These are phyloP conservation scores for Atlantisia rogersi DNA, from an alignment of 2,113 vertebrate genomes.

Conservation along the genomic window DNA sequence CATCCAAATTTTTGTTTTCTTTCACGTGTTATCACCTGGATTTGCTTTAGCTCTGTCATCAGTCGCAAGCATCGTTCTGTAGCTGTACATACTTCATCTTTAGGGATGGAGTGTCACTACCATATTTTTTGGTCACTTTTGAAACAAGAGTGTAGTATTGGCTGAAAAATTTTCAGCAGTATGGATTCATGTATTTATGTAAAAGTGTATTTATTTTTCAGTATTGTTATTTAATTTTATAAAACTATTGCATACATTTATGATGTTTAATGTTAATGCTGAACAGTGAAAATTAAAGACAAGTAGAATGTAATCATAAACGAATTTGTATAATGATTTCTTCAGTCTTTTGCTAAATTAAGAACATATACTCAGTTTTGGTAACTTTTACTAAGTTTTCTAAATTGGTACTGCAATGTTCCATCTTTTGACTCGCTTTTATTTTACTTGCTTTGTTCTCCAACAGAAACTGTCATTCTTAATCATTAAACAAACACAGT, in stretches of 20 bases:
- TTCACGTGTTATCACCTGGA: conserved; percentile 45
- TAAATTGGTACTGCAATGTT: not conserved
- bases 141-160: conserved; percentile 86
- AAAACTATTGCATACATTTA: conserved; percentile 82
- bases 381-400: conserved; percentile 31
- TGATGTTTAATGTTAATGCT: conserved; percentile 79
- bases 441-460: conserved; percentile 1
- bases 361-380: conserved; percentile 49
- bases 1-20: conserved; percentile 22
- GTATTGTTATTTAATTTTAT: conserved; percentile 92
- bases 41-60: conserved; percentile 58
- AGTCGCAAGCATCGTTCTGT: conserved; percentile 36
- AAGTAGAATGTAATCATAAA: conserved; percentile 81
- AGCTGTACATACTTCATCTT: conserved; percentile 66
- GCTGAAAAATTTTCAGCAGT: conserved; percentile 83
- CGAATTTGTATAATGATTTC: conserved; percentile 72
- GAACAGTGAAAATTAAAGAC: conserved; percentile 85
- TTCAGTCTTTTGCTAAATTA: conserved; percentile 55
- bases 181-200: conserved; percentile 91
- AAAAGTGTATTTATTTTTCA: conserved; percentile 98
- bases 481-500: conserved; percentile 50
- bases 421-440: not conserved
- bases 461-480: conserved; percentile 8
- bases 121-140: conserved; percentile 72
- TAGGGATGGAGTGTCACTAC: conserved; percentile 69